phyloP scores from a whole-genome alignment of 2,888 invertebrate species.

The Pristionchus arcanus region DNA sequence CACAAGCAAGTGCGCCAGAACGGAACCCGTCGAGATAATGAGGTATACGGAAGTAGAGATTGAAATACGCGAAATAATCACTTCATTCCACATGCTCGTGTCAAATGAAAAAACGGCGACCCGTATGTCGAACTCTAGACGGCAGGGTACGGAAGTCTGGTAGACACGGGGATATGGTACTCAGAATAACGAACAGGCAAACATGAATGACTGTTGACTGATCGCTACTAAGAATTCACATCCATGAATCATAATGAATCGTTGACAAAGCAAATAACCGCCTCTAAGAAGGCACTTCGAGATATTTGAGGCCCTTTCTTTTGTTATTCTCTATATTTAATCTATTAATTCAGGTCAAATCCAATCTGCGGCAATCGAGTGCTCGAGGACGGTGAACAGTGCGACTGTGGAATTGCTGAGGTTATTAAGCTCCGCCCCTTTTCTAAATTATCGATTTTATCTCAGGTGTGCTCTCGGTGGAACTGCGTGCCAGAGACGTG shows the following conservation, averaged over 20 bases:
- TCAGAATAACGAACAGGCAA: neutral
- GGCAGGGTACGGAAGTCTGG: neutral
- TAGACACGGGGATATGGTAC: neutral
- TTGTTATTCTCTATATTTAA: neutral
- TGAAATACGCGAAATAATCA: no score
- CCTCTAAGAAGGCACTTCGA: neutral
- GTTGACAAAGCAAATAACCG: neutral
- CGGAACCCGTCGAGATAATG: constrained; percentile 15
- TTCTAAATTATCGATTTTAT: neutral
- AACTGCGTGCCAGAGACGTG: constrained; percentile 74
- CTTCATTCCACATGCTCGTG: no score
- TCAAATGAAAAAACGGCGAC: no score
- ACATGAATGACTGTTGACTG: neutral
- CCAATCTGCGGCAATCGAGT: constrained; percentile 75
- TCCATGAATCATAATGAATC: neutral
- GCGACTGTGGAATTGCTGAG: constrained; percentile 74
- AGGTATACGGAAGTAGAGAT: constrained; percentile 14
- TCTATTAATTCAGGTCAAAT: constrained; percentile 60
- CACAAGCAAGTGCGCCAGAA: constrained; percentile 70
- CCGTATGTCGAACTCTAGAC: no score
- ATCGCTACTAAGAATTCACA: neutral
- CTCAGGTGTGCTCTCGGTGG: constrained; percentile 50
- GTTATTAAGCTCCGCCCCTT: constrained; percentile 35
- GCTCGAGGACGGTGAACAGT: constrained; percentile 73
- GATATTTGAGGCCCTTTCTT: neutral